phyloP scores from a whole-genome alignment of 2,797 vertebrate species.

The Macroramphosus scolopax region DNA sequence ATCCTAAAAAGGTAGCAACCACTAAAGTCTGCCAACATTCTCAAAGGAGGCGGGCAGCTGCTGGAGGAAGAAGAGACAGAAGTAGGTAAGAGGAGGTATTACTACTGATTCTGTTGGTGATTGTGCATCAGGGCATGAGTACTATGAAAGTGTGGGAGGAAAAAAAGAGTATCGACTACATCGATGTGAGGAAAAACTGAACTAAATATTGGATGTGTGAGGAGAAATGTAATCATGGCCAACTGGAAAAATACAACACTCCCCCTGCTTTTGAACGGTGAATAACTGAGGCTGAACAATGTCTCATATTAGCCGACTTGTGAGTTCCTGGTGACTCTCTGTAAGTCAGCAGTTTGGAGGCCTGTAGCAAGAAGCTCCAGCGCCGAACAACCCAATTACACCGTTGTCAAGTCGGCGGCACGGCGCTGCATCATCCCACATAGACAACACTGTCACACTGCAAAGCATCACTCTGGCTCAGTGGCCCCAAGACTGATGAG shows the following conservation, averaged over 20 bases:
- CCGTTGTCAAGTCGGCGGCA: conserved; percentile 47
- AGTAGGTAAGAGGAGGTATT: conserved; percentile 4
- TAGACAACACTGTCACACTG: conserved; percentile 46
- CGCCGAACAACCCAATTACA: conserved; percentile 67
- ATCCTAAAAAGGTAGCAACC: too few relatives aligned
- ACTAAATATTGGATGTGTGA: conserved; percentile 27
- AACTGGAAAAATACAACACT: conserved; percentile 8
- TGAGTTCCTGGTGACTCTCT: conserved; percentile 40
- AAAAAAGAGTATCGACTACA: conserved; percentile 40
- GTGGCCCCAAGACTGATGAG: conserved; percentile 32
- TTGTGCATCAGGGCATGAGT: too few relatives aligned
- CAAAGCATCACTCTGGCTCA: conserved; percentile 33
- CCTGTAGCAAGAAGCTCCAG: conserved; percentile 54
- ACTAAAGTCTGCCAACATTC: too few relatives aligned
- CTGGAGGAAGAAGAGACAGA: conserved; percentile 16
- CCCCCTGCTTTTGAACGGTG: conserved; percentile 33
- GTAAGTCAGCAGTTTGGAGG: conserved; percentile 47
- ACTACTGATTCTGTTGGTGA: conserved; percentile 3
- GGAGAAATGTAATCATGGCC: conserved; percentile 52
- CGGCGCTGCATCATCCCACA: conserved; percentile 53
- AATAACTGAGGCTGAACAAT: conserved; percentile 45
- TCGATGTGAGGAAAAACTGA: conserved; percentile 27
- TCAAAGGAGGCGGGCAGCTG: too few relatives aligned
- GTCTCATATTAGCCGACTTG: conserved; percentile 44
- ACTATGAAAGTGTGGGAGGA: conserved; percentile 28